Conservation (phyloP, 1,140 invertebrate species). For the Aporrectodea caliginosa region DNA sequence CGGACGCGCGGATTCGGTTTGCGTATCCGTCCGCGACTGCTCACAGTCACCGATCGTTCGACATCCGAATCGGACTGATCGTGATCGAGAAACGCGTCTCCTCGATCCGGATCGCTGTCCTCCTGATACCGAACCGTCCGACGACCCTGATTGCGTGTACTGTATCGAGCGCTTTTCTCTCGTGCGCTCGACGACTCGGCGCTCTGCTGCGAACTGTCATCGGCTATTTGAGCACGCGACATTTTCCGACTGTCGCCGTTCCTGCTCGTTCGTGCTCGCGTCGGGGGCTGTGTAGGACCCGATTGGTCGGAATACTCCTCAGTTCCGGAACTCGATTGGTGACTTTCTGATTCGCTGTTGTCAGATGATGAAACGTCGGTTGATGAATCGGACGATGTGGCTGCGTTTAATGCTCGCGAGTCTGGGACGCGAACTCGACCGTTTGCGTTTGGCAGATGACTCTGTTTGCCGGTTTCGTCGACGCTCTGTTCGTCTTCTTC, state of each 20-base stretch:
- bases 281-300: constrained; percentile 40
- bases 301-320: constrained; percentile 61
- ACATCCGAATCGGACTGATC: constrained; percentile 23
- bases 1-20: constrained; percentile 71
- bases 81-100: constrained; percentile 37
- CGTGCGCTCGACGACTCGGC: background rate
- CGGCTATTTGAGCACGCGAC: background rate
- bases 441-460: constrained; percentile 1
- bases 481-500: constrained; percentile 21
- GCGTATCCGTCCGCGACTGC: constrained; percentile 76
- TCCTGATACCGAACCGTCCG: constrained; percentile 50
- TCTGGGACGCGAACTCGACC: background rate
- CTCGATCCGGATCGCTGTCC: constrained; percentile 43
- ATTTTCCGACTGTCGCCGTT: background rate
- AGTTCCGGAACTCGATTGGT: constrained; percentile 60
- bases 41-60: constrained; percentile 58
- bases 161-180: constrained; percentile 15
- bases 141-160: constrained; percentile 41
- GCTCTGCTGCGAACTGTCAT: constrained; percentile 33
- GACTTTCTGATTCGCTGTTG: constrained; percentile 22
- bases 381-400: background rate
- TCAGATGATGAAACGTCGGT: background rate
- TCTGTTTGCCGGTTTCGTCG: constrained; percentile 17
- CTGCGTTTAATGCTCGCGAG: background rate
- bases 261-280: constrained; percentile 25